Evolutionary conservation across 2,888 invertebrate genomes (phyloP).

Genomic region (Phymatocera aterrima): DNA sequence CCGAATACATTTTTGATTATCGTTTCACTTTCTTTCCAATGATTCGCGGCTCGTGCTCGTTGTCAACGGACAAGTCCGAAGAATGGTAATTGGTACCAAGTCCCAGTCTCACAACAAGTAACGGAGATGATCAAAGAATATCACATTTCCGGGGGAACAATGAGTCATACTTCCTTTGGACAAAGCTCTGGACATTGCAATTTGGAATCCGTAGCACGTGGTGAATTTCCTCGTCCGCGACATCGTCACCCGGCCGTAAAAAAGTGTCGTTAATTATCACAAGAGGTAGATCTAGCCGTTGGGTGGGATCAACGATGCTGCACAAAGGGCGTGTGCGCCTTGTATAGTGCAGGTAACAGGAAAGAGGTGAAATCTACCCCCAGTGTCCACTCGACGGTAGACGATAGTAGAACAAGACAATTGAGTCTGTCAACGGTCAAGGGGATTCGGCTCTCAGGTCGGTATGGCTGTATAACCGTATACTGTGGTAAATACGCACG

Average conservation of each 20-base stretch:
- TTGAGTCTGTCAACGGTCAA: constrained; percentile 37
- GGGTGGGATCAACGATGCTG: constrained; percentile 14
- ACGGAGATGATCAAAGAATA: too few species aligned
- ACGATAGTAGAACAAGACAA: constrained; percentile 41
- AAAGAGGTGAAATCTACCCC: constrained; percentile 33
- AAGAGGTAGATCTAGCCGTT: neutral
- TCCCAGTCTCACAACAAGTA: too few species aligned
- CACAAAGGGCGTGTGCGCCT: neutral
- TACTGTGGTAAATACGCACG: neutral
- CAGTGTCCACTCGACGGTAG: neutral
- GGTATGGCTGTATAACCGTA: neutral
- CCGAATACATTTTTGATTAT: constrained; percentile 58
- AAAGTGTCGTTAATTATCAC: constrained; percentile 32
- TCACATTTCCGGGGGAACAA: too few species aligned
- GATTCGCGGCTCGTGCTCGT: neutral
- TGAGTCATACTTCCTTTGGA: too few species aligned
- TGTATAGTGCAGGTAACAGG: constrained; percentile 15
- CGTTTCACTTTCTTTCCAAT: constrained; percentile 34
- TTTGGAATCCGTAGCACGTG: too few species aligned
- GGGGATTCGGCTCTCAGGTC: neutral
- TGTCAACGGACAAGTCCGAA: constrained; percentile 49
- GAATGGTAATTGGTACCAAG: neutral
- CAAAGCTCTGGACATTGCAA: too few species aligned
- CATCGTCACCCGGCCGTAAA: neutral
- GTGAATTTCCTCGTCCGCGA: neutral